Base-by-base conservation (phyloP, 2,888 invertebrate genomes). In the Drosophila fungiperda region DNA sequence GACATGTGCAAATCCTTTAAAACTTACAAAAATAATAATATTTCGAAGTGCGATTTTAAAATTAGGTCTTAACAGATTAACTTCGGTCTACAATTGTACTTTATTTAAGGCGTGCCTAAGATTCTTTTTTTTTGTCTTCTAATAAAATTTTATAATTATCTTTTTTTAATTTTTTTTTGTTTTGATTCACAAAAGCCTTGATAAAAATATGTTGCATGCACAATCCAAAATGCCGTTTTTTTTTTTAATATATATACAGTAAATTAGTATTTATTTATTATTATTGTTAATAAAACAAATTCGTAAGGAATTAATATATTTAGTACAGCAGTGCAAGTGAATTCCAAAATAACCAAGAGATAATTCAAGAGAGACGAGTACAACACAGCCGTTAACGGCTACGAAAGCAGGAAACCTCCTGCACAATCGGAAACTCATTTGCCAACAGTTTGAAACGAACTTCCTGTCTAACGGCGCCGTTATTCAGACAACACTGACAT, bases 371-470 rank as follows among this genome's bases (percentile, higher is more conserved):
- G 20, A 23, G 20, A 15, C 15, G 45, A 45, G 15, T 15, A 23
- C 20, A 45, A 8, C 45, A 23, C 20, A 45, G 45, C 20, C 20
- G 45, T 45, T 23, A 45, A 45, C 20, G 20, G 15, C 1, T 15
- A 23, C 45, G 45, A 42, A 50, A 45, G 68, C 78, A 78, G 78
- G 78, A 78, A 76, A 59, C 78, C 63, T 73, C 72, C 73, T 76
- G 72, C 60, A 73, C 65, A 73, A 80, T 71, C 83, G 83, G 83
- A 80, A 85, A 82, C 79, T 80, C 76, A 86, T 86, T 87, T 86
- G 87, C 80, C 84, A 87, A 67, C 77, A 79, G 83, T 84, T 86
- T 87, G 71, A 86, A 74, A 83, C 73, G 65, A 67, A 76, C 83
- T 76, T 86, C 84, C 87, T 83, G 77, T 76, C 38, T 68, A 69